Evolutionary conservation across 1,140 invertebrate species (phyloP), one percentile per base, ranked within the genome.

Genomic region (Phthorimaea operculella): DNA sequence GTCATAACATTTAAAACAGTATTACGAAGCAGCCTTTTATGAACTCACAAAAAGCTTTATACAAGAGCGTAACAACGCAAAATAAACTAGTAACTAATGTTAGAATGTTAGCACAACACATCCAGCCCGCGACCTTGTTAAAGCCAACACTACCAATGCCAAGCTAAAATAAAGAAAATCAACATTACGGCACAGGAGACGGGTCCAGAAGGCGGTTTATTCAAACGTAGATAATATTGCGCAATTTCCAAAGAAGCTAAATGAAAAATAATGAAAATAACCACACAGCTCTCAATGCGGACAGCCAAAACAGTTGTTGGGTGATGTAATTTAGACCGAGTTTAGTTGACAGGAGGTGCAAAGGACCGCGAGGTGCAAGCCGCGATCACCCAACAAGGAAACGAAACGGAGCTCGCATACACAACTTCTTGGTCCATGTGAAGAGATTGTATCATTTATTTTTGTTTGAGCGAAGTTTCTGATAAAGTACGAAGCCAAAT

Each of bases 141-240:
- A 83, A 82, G 80, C 82, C 79, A 76, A 85, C 70, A 69, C 76
- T 85, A 85, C 82, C 77, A 81, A 85, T 78, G 76, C 82, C 76
- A 85, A 85, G 82, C 82, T 66, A 69, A 79, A 85, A 82, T 73
- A 76, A 80, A 76, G 74, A 75, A 70, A 74, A 76, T 71, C 74
- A 83, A 83, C 82, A 77, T 85, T 85, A 85, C 82, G 82, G 79
- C 76, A 82, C 79, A 75, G 79, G 82, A 85, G 70, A 70, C 73
- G 79, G 74, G 78, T 82, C 79, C 79, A 64, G 79, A 79, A 85
- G 81, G 82, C 79, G 74, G 66, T 67, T 70, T 60, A 65, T 66
- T 39, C 1, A n/a, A 39, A 12, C 2, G 36, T 12, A 47, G 8
- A 15, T 11, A 45, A 45, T 45, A 9, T n/a, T 47, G 11, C 36